Evolutionary conservation across 1,140 invertebrate genomes (phyloP), one percentile per base, ranked within the genome.

Genomic region (Cylas formicarius): DNA sequence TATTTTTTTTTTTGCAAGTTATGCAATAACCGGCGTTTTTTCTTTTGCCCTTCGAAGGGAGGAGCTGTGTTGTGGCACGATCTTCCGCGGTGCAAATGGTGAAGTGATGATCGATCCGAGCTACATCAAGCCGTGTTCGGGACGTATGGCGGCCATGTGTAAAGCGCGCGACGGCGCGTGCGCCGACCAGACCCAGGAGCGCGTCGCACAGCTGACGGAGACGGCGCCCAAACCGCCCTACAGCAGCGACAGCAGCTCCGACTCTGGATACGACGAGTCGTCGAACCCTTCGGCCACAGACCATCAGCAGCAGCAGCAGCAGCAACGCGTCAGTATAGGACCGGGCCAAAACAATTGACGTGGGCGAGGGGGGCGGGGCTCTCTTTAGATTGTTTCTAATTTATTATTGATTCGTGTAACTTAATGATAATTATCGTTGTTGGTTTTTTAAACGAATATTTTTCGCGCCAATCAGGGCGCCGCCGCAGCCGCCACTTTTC

Each of bases 61-160:
- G 55, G 70, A 71, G 28, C 74, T 82, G 36, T 86, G 83, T 58
- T 85, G 83, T 64, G 82, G 82, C 11, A 76, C 73, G 11, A 79
- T 86, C 47, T 85, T 81, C 58, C 75, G 74, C 53, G 81, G 81
- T 6, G 72, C 69, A 16, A 72, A 73, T 55, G 76, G 78, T 13
- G 81, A 81, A 60, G 69, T 84, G 1, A 65, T 84, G 17, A 66
- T 84, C 3, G 79, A 83, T 58, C 70, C 72, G 11, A 66, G 72
- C 31, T 71, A 76, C 23, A 60, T 81, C 31, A 78, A 76, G 52
- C 78, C 79, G 2, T 84, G 81, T 55, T 48, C 54, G 16, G 68
- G 65, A 33, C 67, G 70, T 27, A n/a, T 49, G 46, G 33, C 62
- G 22, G 51, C 60, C 7, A 42, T 29, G n/a, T 58, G 55, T 41